Evolutionary conservation across 2,797 vertebrate species (phyloP).

Genomic region (Leuciscus waleckii): DNA sequence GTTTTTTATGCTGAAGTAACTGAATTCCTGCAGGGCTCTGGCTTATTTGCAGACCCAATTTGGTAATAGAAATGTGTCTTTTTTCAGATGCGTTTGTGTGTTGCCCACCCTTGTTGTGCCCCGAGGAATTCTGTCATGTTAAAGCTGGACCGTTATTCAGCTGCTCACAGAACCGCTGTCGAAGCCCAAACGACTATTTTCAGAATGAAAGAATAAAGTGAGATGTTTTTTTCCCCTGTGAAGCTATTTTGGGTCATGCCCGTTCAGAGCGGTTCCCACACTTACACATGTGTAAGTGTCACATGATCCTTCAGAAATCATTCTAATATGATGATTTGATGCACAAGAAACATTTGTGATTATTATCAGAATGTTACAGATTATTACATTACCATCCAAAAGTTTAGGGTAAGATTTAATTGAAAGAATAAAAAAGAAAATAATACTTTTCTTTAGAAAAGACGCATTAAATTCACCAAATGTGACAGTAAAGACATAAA

Average conservation of each 20-base stretch:
- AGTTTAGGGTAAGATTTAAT: neutral
- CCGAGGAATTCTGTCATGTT: slow-evolving; percentile 79
- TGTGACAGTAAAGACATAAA: neutral
- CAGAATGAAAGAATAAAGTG: slow-evolving; percentile 72
- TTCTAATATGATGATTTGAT: too few species aligned
- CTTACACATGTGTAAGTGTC: slow-evolving; percentile 18
- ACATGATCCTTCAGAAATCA: too few species aligned
- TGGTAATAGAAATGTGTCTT: slow-evolving; percentile 80
- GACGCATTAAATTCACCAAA: neutral
- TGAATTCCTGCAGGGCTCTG: slow-evolving; percentile 76
- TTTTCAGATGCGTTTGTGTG: slow-evolving; percentile 73
- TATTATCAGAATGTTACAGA: too few species aligned
- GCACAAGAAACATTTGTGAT: too few species aligned
- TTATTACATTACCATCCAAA: neutral
- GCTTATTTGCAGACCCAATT: slow-evolving; percentile 82
- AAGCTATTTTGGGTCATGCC: slow-evolving; percentile 75
- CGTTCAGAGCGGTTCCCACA: slow-evolving; percentile 74
- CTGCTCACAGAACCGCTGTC: slow-evolving; percentile 63
- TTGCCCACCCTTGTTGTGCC: slow-evolving; percentile 64
- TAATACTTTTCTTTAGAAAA: neutral
- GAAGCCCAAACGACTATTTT: slow-evolving; percentile 71
- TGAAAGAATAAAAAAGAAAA: neutral
- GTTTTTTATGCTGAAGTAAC: slow-evolving; percentile 75
- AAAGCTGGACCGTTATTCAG: slow-evolving; percentile 68
- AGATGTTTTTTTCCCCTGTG: slow-evolving; percentile 60